Conservation (phyloP, 2,113 vertebrate genomes). For the Gopherus evgoodei region DNA sequence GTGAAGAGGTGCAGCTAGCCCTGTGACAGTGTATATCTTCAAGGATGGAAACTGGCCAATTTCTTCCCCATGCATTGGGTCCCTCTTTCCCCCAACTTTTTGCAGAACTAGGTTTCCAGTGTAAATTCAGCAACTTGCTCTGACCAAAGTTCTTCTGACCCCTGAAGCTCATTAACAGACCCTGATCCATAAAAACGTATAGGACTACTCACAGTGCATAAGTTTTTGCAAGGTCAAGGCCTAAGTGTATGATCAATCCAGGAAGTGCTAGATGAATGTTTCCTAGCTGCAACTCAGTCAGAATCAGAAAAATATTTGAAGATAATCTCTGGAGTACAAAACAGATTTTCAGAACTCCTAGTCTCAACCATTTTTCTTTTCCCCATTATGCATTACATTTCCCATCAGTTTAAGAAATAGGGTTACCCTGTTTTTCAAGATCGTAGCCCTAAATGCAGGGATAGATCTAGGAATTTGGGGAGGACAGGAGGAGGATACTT, state of each 20-base stretch:
- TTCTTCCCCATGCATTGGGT: not conserved
- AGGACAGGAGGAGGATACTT: not conserved
- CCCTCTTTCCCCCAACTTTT: not conserved
- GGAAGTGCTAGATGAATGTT: not conserved
- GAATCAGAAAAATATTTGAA: not conserved
- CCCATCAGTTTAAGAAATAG: not conserved
- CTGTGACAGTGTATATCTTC: not conserved
- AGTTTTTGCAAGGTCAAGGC: not conserved
- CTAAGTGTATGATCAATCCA: not conserved
- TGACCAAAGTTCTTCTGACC: not conserved
- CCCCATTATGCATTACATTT: not conserved
- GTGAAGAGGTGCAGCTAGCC: not conserved
- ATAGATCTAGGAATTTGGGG: not conserved
- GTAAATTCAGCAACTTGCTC: not conserved
- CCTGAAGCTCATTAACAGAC: not conserved
- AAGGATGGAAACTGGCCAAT: not conserved
- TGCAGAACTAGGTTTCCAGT: not conserved
- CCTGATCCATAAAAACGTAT: not conserved
- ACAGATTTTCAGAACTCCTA: not conserved
- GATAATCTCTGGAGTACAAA: not conserved
- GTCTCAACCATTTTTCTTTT: conserved; percentile 1
- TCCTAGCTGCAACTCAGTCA: not conserved
- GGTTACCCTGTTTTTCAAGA: not conserved
- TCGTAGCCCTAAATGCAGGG: not conserved
- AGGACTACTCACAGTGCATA: not conserved